phyloP scores from a whole-genome alignment of 1,140 invertebrate species.

The Neoseiulus cucumeris region DNA sequence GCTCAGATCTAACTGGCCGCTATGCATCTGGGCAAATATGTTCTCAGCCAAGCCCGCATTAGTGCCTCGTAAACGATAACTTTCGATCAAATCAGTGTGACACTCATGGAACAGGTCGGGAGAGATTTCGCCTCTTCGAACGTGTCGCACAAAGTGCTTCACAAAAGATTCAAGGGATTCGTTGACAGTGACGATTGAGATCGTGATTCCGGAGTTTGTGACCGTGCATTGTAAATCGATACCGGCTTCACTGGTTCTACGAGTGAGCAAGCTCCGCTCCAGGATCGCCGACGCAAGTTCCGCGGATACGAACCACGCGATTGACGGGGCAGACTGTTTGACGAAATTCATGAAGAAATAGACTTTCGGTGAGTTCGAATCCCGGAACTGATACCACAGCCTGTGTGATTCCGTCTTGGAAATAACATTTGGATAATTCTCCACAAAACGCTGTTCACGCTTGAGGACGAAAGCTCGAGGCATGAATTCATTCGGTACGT shows the following conservation, averaged over 20 bases:
- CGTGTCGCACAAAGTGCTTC: not conserved
- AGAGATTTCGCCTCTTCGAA: not conserved
- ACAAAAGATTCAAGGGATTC: not conserved
- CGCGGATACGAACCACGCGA: not conserved
- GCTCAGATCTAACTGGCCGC: not conserved
- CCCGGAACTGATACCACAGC: constrained; percentile 7
- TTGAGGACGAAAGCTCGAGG: not conserved
- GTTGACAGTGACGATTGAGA: not conserved
- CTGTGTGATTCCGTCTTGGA: not conserved
- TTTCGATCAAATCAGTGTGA: not conserved
- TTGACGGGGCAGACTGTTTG: not conserved
- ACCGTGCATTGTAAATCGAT: not conserved
- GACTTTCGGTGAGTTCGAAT: not conserved
- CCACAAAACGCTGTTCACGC: not conserved
- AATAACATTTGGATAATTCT: constrained; percentile 6
- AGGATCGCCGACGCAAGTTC: not conserved
- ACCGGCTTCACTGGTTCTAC: not conserved
- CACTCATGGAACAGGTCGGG: not conserved
- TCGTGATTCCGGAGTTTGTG: not conserved
- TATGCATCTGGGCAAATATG: not conserved
- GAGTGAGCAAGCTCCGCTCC: not conserved
- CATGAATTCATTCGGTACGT: not conserved
- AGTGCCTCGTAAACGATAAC: not conserved
- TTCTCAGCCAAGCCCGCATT: not conserved
- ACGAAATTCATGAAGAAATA: not conserved